Evolutionary conservation across 2,888 invertebrate species (phyloP), one percentile per base, ranked within the genome.

Genomic region (Hypsopygia costalis): DNA sequence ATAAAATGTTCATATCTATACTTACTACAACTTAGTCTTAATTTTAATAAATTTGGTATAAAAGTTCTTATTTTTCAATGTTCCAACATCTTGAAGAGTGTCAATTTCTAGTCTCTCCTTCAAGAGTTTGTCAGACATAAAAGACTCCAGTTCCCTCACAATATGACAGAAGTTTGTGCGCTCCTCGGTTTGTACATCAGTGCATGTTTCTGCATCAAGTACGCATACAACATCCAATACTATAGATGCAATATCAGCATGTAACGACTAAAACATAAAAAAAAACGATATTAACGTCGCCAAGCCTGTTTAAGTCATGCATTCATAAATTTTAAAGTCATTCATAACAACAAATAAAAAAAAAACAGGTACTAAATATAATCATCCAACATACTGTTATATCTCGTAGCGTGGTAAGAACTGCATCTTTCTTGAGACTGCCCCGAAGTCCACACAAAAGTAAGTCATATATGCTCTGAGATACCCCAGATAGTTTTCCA

Each of bases 1-100:
- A 30, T 1, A 16, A 16, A 16, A 3, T 16, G 2, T 4, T 16
- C 2, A 16, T 16, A 16, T 16, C 4, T 25, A 55, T 82, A 95
- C 97, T 93, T 91, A 98, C 98, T 98, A 99, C 68, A 99, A 89
- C 85, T 98, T 97, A 35, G 99, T 99, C 90, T 98, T 99, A 44
- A 97, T 95, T 92, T 98, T 98, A 62, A 99, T 98, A 80, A 98
- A 98, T 78, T 97, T 98, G 33, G 96, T 96, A 77, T 96, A 95
- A 83, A 97, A 97, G 56, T 93, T 94, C 72, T 95, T 95, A 69
- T 97, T 97, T 65, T 95, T 95, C 36, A 98, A 90, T 50, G 97
- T 94, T 12, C 97, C 96, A 46, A 96, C 94, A 90, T 97, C 97
- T 78, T 97, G 97, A 25, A 98, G 85, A 0, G 97, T 97, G 60